phyloP scores from a whole-genome alignment of 2,113 vertebrate species.

The Zootoca vivipara region DNA sequence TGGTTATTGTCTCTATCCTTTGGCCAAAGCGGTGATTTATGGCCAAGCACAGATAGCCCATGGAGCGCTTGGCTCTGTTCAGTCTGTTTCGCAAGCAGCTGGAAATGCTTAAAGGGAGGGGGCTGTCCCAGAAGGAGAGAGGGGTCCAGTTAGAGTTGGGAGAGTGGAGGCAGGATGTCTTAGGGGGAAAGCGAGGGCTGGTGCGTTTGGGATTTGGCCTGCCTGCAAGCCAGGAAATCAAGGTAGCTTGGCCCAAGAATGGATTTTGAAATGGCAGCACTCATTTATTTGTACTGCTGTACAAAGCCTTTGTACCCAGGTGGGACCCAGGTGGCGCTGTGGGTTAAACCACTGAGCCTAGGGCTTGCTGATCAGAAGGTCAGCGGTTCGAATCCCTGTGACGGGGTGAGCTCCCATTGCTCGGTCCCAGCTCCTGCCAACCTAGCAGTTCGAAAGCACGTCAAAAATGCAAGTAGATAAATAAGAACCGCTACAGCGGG shows the following conservation, averaged over 20 bases:
- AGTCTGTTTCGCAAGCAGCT: constrained; percentile 68
- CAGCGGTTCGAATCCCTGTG: no score
- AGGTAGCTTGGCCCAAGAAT: background rate
- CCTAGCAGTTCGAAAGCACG: no score
- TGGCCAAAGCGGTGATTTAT: constrained; percentile 62
- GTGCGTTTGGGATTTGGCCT: constrained; percentile 56
- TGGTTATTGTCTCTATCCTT: constrained; percentile 61
- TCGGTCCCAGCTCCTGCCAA: no score
- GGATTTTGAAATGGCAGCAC: background rate
- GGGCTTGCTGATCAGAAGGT: no score
- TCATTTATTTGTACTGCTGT: no score
- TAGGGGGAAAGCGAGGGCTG: constrained; percentile 52
- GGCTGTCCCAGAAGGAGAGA: constrained; percentile 57
- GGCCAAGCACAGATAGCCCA: constrained; percentile 67
- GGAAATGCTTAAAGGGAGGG: constrained; percentile 65
- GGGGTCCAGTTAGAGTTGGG: constrained; percentile 39
- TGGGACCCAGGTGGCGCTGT: no score
- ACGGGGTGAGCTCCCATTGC: no score
- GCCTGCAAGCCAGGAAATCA: constrained; percentile 5
- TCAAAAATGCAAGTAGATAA: no score
- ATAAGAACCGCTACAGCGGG: no score
- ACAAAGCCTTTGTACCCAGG: no score
- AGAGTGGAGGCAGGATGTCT: constrained; percentile 19
- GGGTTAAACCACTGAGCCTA: no score
- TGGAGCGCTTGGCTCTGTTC: constrained; percentile 59